Evolutionary conservation across 1,140 invertebrate species (phyloP), one percentile per base, ranked within the genome.

Genomic region (Camponotus floridanus): DNA sequence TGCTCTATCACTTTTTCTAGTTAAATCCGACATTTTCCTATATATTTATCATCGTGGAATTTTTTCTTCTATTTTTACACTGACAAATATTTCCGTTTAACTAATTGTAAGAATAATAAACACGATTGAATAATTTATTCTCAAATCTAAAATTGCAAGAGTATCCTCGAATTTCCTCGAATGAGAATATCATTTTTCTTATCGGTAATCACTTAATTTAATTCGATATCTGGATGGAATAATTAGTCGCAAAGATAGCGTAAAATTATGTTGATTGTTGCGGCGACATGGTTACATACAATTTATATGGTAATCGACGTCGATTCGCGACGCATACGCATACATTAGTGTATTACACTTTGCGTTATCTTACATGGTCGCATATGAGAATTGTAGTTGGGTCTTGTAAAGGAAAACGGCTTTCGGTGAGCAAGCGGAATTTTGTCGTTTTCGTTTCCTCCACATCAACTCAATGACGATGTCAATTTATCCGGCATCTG

Each of bases 231-330:
- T 42, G 39, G 4, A 8, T 11, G 36, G 39, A 68, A 45, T 42
- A 68, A 39, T 45, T 68, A 68, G 8, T 39, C 4, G 8, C 36
- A 39, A 68, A 68, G 65, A 68, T 42, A 13, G 65, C n/a, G n/a
- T 68, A 68, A 68, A 68, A 42, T 68, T 42, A 68, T 21, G n/a
- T 18, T 39, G 65, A 68, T 68, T 68, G 65, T 64, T 64, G 15
- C 39, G 11, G 65, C n/a, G 36, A 42, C 3, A 68, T 26, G 21
- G 45, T 71, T 71, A 51, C 45, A 15, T 70, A 1, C 33, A 71
- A 71, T 71, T 71, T 71, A 33, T 51, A 51, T 71, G 45, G 45
- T 33, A 55, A 71, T 33, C 26, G 45, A 51, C 45, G 18, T 71
- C 26, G 45, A 68, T 45, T 68, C 39, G 65, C 36, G 4, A 68